A percentile compares a stretch with the other conserved stretches of the same genome.
phyloP scores from a whole-genome alignment of 2,113 vertebrate species.

The Rhegmatorhina hoffmannsi region DNA sequence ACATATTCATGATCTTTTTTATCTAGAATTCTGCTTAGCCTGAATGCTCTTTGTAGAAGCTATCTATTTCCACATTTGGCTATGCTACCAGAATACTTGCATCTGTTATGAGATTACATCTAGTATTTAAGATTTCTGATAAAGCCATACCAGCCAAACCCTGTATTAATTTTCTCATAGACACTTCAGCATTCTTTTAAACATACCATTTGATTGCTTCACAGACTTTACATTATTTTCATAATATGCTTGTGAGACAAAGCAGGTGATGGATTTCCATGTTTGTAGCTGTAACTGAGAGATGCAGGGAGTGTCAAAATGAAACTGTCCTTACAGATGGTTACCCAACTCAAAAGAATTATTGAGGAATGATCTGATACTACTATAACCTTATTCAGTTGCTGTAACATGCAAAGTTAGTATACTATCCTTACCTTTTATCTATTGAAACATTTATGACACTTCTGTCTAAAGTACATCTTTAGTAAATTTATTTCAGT shows the following conservation, averaged over 20 bases:
- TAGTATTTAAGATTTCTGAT: slow-evolving; percentile 22
- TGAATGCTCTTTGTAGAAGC: background rate
- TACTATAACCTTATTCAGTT: background rate
- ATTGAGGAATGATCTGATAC: background rate
- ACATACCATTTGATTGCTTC: background rate
- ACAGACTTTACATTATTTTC: background rate
- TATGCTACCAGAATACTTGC: background rate
- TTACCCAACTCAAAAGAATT: background rate
- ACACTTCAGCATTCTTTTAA: background rate
- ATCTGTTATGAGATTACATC: background rate
- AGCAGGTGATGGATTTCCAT: background rate
- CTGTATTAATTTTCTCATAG: background rate
- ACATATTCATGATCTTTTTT: background rate
- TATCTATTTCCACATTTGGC: background rate
- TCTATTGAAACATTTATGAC: background rate
- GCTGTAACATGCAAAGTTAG: background rate
- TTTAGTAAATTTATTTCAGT: background rate
- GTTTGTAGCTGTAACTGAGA: background rate
- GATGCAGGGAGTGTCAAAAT: background rate
- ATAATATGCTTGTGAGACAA: background rate
- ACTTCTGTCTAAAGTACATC: background rate
- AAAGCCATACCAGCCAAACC: background rate
- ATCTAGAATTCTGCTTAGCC: background rate
- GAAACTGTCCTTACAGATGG: background rate
- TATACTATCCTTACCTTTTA: background rate